Evolutionary conservation across 2,888 invertebrate genomes (phyloP), one percentile per base, ranked within the genome.

Genomic region (Acleris emargana): DNA sequence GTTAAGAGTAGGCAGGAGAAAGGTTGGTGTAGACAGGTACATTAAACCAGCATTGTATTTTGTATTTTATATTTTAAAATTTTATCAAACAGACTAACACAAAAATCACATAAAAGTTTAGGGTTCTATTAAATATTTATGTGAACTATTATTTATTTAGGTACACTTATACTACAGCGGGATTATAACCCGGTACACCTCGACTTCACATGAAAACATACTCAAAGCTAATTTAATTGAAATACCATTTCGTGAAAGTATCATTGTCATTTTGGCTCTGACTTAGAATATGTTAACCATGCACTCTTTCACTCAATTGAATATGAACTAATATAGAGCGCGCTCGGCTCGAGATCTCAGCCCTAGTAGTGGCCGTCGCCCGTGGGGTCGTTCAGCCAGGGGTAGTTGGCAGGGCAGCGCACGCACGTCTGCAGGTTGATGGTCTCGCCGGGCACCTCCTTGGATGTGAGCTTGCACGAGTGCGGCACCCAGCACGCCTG

Each of bases 361-460:
- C 74, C 76, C 79, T 96, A 97, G 94, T 96, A 97, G 94, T 96
- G 97, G 89, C 93, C 97, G 83, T 97, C 97, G 77, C 97, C 97
- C 76, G 96, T 96, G 70, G 98, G 98, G 91, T 98, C 98, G 86
- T 97, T 97, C 81, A 98, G 88, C 98, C 98, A 98, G 79, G 98
- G 98, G 93, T 98, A 98, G 89, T 98, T 97, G 89, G 96, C 96
- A 75, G 98, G 98, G 90, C 98, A 98, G 84, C 97, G 94, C 77
- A 97, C 95, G 90, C 98, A 98, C 63, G 98, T 98, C 89, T 98
- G 97, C 73, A 98, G 94, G 87, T 98, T 97, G 88, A 98, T 95
- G 74, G 98, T 98, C 91, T 98, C 98, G 66, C 98, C 97, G 93
- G 97, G 97, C 76, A 98, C 96, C 89, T 98, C 98, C 93, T 97